A percentile compares a stretch with the other conserved stretches of the same genome.
These are phyloP conservation scores for Bucorvus abyssinicus DNA, from an alignment of 2,797 vertebrate species.

Conservation along the genomic window DNA sequence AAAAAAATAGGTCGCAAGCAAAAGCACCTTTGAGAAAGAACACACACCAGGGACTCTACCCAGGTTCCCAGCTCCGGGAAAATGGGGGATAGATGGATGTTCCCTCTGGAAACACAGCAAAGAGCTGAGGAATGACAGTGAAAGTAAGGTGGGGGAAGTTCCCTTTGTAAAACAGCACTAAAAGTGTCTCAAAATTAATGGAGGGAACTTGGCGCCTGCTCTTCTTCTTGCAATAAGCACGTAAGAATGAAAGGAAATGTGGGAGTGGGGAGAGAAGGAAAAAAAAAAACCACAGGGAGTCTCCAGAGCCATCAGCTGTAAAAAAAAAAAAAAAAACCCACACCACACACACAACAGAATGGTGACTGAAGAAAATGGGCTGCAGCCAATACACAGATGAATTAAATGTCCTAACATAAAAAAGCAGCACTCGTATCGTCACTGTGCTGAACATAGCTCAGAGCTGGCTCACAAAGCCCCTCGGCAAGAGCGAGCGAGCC, in stretches of 20 bases:
- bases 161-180: neutral
- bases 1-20: constrained; percentile 2
- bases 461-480: neutral
- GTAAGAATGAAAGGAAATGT: neutral
- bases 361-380: neutral
- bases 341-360: neutral
- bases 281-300: neutral
- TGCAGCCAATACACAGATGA: neutral
- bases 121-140: neutral
- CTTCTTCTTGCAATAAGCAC: neutral
- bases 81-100: neutral
- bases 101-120: neutral
- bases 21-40: neutral
- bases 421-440: neutral
- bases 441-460: neutral
- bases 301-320: neutral
- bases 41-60: neutral
- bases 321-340: neutral
- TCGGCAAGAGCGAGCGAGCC: neutral
- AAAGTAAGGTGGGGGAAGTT: neutral
- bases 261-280: neutral
- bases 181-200: neutral
- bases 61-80: neutral
- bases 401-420: neutral
- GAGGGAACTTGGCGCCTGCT: neutral